phyloP scores from a whole-genome alignment of 1,140 invertebrate genomes.

The Pogonomyrmex barbatus region DNA sequence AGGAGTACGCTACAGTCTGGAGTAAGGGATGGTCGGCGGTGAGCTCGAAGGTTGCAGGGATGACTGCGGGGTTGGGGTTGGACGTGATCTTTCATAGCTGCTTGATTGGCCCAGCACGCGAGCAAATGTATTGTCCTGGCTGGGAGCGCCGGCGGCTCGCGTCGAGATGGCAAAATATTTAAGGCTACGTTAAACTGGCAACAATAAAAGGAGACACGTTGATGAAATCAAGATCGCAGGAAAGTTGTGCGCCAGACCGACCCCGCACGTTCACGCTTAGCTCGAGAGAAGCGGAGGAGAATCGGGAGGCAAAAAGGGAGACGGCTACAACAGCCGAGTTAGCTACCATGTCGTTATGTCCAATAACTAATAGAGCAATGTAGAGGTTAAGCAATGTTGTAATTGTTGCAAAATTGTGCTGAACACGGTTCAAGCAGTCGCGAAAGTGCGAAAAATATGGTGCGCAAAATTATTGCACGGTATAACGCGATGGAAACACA shows the following conservation, averaged over 20 bases:
- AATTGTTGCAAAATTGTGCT: slow-evolving; percentile 14
- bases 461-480: not conserved
- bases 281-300: slow-evolving; percentile 50
- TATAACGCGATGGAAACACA: not conserved
- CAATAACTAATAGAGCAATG: slow-evolving; percentile 39
- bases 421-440: not conserved
- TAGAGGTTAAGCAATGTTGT: slow-evolving; percentile 29
- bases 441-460: not conserved
- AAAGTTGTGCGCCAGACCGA: slow-evolving; percentile 77
- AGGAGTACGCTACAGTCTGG: slow-evolving; percentile 46
- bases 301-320: slow-evolving; percentile 23
- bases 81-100: slow-evolving; percentile 86
- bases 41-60: slow-evolving; percentile 74
- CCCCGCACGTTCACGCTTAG: slow-evolving; percentile 70
- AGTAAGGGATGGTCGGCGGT: slow-evolving; percentile 71
- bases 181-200: slow-evolving; percentile 79
- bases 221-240: slow-evolving; percentile 84
- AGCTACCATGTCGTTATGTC: slow-evolving; percentile 35
- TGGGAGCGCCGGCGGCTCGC: not conserved
- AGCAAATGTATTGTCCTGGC: slow-evolving; percentile 79
- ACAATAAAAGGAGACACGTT: slow-evolving; percentile 85
- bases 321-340: slow-evolving; percentile 49
- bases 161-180: slow-evolving; percentile 83
- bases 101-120: slow-evolving; percentile 81
- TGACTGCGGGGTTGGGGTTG: slow-evolving; percentile 75